Evolutionary conservation across 2,797 vertebrate species (phyloP), one percentile per base, ranked within the genome.

Genomic region (Philypnodon macrostomus): DNA sequence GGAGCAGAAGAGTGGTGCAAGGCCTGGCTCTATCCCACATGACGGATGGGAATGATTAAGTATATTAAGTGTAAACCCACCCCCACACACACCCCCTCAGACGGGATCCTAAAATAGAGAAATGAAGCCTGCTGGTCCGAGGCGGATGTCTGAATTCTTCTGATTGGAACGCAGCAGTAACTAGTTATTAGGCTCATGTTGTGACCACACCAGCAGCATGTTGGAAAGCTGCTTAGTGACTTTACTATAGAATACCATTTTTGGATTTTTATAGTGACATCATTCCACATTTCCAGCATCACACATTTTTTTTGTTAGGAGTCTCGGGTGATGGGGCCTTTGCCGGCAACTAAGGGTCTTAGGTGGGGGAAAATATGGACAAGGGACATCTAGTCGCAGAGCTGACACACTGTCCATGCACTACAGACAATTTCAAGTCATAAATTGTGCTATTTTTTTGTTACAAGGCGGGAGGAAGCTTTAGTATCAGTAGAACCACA

Each of bases 21-120:
- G 46, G 49, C 56, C 49, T 12, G 38, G n/a, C n/a, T n/a, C n/a
- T 49, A 79, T 62, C 68, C 79, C 80, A 75, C 66, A 79, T 69
- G 55, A 51, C 85, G 81, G 86, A 87, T 91, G 88, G 89, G 80
- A 88, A 82, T 77, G 75, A 89, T 90, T 90, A 89, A 80, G 81
- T 35, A 77, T 75, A 81, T 83, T 83, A 74, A 79, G 79, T 77
- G 76, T 88, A 88, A 90, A 88, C 88, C 71, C 77, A 84, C 63
- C 79, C 83, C 45, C 30, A n/a, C 12, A 13, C 23, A 16, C 39
- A 19, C 44, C 31, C 79, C 72, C 56, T 73, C 11, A 31, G 70
- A 62, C 67, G 62, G 65, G 54, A 64, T 83, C 81, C 67, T 78
- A 76, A 84, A 83, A 86, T 84, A 88, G 82, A 74, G 69, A 50